phyloP scores from a whole-genome alignment of 2,113 vertebrate species.

The Ptyas mucosa region DNA sequence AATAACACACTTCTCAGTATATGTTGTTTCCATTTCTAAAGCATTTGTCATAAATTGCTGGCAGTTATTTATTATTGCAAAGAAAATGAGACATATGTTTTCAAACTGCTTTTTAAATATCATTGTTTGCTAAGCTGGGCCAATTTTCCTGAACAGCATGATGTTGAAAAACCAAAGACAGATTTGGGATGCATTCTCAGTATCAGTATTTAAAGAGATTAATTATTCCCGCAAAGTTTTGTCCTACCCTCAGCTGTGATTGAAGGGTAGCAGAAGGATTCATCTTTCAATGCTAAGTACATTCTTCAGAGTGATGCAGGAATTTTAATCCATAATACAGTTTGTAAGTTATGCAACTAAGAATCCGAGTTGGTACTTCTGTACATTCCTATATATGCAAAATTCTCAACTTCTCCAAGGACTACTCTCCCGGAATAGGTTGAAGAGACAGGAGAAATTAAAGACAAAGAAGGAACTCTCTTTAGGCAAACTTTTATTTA shows the following conservation, averaged over 20 bases:
- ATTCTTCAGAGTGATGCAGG: neutral
- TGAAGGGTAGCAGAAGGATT: neutral
- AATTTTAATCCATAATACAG: neutral
- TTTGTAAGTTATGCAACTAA: neutral
- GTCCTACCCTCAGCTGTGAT: neutral
- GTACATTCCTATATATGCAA: conserved; percentile 25
- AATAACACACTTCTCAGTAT: neutral
- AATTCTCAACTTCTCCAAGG: conserved; percentile 11
- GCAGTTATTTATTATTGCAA: neutral
- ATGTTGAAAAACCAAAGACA: neutral
- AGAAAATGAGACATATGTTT: neutral
- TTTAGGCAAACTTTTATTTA: neutral
- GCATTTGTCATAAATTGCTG: neutral
- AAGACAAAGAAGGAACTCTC: conserved; percentile 1
- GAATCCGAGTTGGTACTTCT: neutral
- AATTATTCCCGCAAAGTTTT: conserved; percentile 1
- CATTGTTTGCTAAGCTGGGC: neutral
- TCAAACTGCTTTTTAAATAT: neutral
- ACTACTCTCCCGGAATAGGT: conserved; percentile 35
- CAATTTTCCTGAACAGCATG: neutral
- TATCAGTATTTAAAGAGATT: neutral
- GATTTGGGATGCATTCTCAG: neutral
- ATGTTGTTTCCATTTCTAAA: neutral
- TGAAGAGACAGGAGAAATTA: conserved; percentile 26
- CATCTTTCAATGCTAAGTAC: neutral